Conservation (phyloP, 2,888 invertebrate genomes). For the Lasioglossum vierecki region DNA sequence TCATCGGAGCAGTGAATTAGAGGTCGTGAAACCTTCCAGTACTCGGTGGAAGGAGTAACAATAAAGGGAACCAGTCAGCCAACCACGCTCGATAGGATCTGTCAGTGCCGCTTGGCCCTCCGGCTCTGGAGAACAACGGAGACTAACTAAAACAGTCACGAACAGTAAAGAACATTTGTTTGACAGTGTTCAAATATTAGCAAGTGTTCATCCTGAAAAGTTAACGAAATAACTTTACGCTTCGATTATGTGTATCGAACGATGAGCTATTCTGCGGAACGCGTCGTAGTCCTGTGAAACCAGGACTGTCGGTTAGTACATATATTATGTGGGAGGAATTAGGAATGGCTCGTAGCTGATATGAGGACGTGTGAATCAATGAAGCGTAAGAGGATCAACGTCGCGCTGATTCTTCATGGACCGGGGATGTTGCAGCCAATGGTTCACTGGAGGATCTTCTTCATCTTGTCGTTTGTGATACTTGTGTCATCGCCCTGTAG, state of each 20-base stretch:
- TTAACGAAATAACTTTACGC: not conserved
- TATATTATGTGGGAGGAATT: slow-evolving; percentile 33
- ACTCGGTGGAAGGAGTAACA: slow-evolving; percentile 35
- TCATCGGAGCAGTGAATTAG: slow-evolving; percentile 35
- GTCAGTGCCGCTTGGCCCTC: slow-evolving; percentile 27
- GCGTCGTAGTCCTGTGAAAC: not conserved
- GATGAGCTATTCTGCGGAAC: slow-evolving; percentile 26
- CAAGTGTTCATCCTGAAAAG: not conserved
- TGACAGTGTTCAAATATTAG: not conserved
- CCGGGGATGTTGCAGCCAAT: slow-evolving; percentile 16
- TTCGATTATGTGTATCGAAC: slow-evolving; percentile 15
- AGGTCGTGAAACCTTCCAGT: slow-evolving; percentile 18
- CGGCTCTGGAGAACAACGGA: slow-evolving; percentile 6
- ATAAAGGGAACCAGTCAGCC: slow-evolving; percentile 37
- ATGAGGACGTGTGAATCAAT: slow-evolving; percentile 52
- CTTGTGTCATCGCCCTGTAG: slow-evolving; percentile 35
- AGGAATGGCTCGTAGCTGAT: slow-evolving; percentile 54
- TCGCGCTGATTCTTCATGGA: slow-evolving; percentile 26
- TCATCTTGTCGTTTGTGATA: slow-evolving; percentile 40
- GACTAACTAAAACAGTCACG: not conserved
- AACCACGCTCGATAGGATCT: slow-evolving; percentile 38
- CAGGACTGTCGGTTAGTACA: not conserved
- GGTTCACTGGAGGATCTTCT: slow-evolving; percentile 17
- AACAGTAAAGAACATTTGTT: not conserved
- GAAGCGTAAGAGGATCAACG: slow-evolving; percentile 40